Evolutionary conservation across 2,113 vertebrate species (phyloP).

Genomic region (Aegithalos caudatus): DNA sequence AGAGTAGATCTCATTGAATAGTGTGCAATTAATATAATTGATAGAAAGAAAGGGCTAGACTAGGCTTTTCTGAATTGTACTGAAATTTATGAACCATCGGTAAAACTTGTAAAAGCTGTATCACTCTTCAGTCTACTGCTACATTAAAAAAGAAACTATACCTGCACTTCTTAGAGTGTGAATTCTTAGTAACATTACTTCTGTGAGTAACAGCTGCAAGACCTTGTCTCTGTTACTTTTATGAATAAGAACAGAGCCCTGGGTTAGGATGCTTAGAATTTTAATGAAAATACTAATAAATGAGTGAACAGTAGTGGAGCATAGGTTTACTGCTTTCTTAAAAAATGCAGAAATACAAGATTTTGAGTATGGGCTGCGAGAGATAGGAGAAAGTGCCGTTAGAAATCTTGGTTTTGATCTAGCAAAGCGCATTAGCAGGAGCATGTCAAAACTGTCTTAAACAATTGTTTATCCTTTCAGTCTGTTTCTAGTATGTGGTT

Average conservation of each 20-base stretch:
- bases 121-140: neutral
- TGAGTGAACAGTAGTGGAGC: neutral
- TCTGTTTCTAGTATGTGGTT: neutral
- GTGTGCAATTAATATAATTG: neutral
- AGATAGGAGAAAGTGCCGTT: neutral
- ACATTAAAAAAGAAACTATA: neutral
- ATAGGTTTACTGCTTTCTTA: neutral
- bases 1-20: neutral
- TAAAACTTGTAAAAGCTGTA: neutral
- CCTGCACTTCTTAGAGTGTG: neutral
- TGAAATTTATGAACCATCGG: neutral
- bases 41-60: neutral
- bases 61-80: neutral
- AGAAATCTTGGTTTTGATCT: neutral
- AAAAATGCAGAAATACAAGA: neutral
- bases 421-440: neutral
- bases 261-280: neutral
- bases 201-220: neutral
- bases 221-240: neutral
- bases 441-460: neutral
- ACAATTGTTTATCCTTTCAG: neutral
- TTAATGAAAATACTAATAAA: neutral
- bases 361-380: neutral
- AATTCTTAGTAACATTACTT: neutral
- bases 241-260: neutral